Base-by-base conservation (phyloP, 2,888 invertebrate species). In the Orthonychiurus folsomi region DNA sequence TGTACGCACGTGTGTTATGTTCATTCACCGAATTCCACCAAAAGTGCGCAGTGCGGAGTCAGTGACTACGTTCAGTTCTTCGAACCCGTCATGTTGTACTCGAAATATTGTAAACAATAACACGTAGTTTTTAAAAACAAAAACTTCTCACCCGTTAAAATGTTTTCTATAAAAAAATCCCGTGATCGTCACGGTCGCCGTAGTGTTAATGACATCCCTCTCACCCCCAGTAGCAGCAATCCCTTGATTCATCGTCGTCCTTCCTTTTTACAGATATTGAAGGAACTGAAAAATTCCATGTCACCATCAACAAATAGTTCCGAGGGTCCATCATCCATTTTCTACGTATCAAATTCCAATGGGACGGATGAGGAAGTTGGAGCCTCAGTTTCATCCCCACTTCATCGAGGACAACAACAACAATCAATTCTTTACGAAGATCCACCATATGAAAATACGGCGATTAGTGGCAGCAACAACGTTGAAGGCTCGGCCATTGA, bases 401-500 rank as follows among this genome's bases (percentile, higher is more conserved):
- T 9, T 9, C 37, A 37, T 37, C 37, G 15, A 37, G 50, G 52
- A 50, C 24, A 25, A 52, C 3, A 50, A 24, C 20, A 20, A 9
- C 5, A 5, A 9, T 9, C 37, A 20, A 25, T 59, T 50, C 50
- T 53, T 25, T 59, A 59, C 54, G 59, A 59, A 15, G 59, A 59
- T n/a, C 59, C 56, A 20, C 54, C 62, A 24, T 58, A 62, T 50
- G 59, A 57, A 21, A n/a, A n/a, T n/a, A n/a, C n/a, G n/a, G n/a
- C n/a, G n/a, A n/a, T n/a, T n/a, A n/a, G n/a, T n/a, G n/a, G n/a
- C n/a, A n/a, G n/a, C n/a, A n/a, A n/a, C n/a, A 55, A n/a, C 48
- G 55, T 37, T 12, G 27, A 20, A 9, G 24, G n/a, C n/a, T 26
- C 23, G 20, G 48, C 26, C 5, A 3, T 25, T 23, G 52, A 57